Percentiles rank a stretch among this genome's conserved stretches.
These are phyloP conservation scores for Cryptomyrus ogoouensis DNA, from an alignment of 2,113 vertebrate species.

Conservation along the genomic window DNA sequence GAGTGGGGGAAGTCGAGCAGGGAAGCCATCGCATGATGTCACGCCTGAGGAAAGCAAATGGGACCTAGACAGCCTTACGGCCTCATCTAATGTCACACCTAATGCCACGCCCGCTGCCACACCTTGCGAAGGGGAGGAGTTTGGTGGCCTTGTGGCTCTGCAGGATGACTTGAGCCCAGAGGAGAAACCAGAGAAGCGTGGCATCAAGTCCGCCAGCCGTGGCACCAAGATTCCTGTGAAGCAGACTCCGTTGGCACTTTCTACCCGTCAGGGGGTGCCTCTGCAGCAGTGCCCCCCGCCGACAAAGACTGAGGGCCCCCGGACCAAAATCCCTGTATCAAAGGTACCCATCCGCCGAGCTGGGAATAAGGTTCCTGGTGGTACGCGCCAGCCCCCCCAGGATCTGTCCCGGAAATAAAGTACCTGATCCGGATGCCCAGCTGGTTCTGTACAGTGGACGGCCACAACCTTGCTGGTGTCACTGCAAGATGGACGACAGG, in stretches of 20 bases:
- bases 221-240: slow-evolving; percentile 94
- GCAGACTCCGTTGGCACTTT: slow-evolving; percentile 55
- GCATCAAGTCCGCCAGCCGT: slow-evolving; percentile 54
- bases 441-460: not conserved
- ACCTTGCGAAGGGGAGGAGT: slow-evolving; percentile 69
- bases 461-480: not conserved
- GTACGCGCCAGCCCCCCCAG: slow-evolving; percentile 46
- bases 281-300: slow-evolving; percentile 61
- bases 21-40: slow-evolving; percentile 59
- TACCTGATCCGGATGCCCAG: not conserved
- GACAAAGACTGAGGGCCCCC: slow-evolving; percentile 70
- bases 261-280: slow-evolving; percentile 55
- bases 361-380: slow-evolving; percentile 67
- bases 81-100: slow-evolving; percentile 71
- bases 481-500: slow-evolving; percentile 6
- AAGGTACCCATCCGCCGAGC: slow-evolving; percentile 83
- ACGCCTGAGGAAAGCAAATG: slow-evolving; percentile 47
- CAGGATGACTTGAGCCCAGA: slow-evolving; percentile 64
- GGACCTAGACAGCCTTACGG: slow-evolving; percentile 59
- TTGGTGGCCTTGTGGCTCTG: slow-evolving; percentile 51
- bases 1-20: slow-evolving; percentile 49
- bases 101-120: slow-evolving; percentile 63
- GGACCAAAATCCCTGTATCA: slow-evolving; percentile 93
- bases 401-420: slow-evolving; percentile 67
- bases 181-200: slow-evolving; percentile 29